These are phyloP conservation scores for Thelaira solivaga DNA, from an alignment of 2,888 invertebrate species.

Conservation along the genomic window DNA sequence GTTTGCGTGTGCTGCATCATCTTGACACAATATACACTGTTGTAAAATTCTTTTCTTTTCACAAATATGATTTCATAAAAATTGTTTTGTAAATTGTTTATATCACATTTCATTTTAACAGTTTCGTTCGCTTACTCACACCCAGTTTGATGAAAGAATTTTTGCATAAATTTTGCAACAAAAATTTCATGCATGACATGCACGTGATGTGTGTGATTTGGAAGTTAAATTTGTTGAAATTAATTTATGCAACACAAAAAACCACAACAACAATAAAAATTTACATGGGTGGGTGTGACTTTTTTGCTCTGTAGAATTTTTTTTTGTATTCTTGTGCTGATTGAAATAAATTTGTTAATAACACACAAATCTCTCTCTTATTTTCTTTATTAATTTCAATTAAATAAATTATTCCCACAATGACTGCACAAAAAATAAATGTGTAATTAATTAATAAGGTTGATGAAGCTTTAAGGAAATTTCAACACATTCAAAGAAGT, in stretches of 20 bases:
- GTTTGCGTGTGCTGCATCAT: slow-evolving; percentile 56
- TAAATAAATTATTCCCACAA: slow-evolving; percentile 32
- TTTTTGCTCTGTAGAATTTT: not conserved
- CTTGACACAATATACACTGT: slow-evolving; percentile 51
- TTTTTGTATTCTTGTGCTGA: slow-evolving; percentile 14
- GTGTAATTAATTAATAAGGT: no score
- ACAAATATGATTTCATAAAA: slow-evolving; percentile 57
- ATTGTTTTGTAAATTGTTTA: slow-evolving; percentile 66
- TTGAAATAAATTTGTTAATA: slow-evolving; percentile 39
- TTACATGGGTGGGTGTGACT: slow-evolving; percentile 25
- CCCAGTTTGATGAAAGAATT: slow-evolving; percentile 5
- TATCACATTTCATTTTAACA: slow-evolving; percentile 53
- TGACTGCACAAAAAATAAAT: not conserved
- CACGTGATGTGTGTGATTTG: slow-evolving; percentile 64
- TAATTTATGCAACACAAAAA: slow-evolving; percentile 38
- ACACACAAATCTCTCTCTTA: no score
- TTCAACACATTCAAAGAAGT: no score
- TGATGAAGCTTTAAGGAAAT: no score
- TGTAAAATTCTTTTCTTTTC: slow-evolving; percentile 26
- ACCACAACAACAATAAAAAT: not conserved
- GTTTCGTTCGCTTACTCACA: not conserved
- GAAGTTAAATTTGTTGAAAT: slow-evolving; percentile 61
- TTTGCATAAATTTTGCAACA: slow-evolving; percentile 48
- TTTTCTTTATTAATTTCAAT: slow-evolving; percentile 12
- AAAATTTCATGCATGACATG: slow-evolving; percentile 65